Conservation (phyloP, 2,888 invertebrate genomes). For the Maniola hyperantus region DNA sequence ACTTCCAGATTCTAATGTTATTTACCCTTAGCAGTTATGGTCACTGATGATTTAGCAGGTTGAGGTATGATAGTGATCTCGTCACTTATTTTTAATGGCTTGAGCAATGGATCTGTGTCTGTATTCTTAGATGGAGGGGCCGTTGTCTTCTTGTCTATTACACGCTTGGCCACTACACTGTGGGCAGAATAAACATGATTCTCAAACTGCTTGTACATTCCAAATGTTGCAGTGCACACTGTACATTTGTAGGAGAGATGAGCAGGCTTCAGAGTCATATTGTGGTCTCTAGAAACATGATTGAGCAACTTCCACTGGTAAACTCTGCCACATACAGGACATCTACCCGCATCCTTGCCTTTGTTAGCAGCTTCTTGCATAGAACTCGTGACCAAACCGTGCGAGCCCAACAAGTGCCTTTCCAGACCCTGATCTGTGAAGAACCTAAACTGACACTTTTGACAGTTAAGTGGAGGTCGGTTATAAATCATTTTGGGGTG, state of each 20-base stretch:
- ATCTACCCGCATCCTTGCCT: slow-evolving; percentile 96
- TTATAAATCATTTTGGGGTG: slow-evolving; percentile 98
- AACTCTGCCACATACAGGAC: slow-evolving; percentile 97
- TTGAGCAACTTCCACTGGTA: slow-evolving; percentile 91
- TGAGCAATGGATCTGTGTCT: slow-evolving; percentile 86
- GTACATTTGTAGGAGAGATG: slow-evolving; percentile 97
- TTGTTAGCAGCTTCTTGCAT: slow-evolving; percentile 98
- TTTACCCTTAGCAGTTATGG: slow-evolving; percentile 77
- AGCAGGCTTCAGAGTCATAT: slow-evolving; percentile 95
- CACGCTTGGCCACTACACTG: slow-evolving; percentile 94
- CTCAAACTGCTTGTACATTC: slow-evolving; percentile 97
- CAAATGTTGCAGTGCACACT: slow-evolving; percentile 96
- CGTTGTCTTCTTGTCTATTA: slow-evolving; percentile 87
- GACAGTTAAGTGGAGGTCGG: slow-evolving; percentile 96
- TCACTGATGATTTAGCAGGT: slow-evolving; percentile 84
- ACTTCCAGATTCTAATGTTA: slow-evolving; percentile 59
- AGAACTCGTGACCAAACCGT: slow-evolving; percentile 96
- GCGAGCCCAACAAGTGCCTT: slow-evolving; percentile 96
- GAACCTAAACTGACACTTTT: slow-evolving; percentile 97
- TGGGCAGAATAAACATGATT: slow-evolving; percentile 97
- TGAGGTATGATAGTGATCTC: slow-evolving; percentile 96
- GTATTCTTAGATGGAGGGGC: slow-evolving; percentile 55
- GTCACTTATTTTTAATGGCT: slow-evolving; percentile 94
- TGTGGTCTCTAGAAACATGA: slow-evolving; percentile 96
- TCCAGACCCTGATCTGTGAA: slow-evolving; percentile 98